These are phyloP conservation scores for Urocynchramus pylzowi DNA, from an alignment of 2,113 vertebrate species.

Conservation along the genomic window DNA sequence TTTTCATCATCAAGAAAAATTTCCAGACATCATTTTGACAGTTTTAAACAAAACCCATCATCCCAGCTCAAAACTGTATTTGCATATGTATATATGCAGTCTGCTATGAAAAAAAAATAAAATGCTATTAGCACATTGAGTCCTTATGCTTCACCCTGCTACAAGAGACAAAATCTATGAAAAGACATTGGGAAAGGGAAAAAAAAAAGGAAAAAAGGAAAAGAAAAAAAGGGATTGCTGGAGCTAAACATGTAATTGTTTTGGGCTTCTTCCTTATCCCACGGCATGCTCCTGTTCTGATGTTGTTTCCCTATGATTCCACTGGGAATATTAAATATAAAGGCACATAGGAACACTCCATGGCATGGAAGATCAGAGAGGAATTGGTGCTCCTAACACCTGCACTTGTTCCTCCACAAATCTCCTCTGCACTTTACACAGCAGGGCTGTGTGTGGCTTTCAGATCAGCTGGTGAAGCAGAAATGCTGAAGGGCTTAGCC, in stretches of 20 bases:
- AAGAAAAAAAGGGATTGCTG: not conserved
- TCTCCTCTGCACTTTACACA: not conserved
- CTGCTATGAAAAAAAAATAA: not conserved
- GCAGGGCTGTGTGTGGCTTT: not conserved
- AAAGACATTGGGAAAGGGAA: not conserved
- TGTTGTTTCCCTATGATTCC: not conserved
- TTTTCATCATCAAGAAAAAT: conserved; percentile 12
- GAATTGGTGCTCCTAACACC: not conserved
- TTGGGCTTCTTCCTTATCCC: not conserved
- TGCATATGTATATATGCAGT: not conserved
- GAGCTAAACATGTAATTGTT: not conserved
- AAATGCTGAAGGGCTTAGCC: not conserved
- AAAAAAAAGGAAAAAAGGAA: not conserved
- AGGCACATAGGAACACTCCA: not conserved
- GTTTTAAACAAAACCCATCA: conserved; percentile 35
- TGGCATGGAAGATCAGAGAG: not conserved
- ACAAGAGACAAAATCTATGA: not conserved
- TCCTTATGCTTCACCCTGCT: not conserved
- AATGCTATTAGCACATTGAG: not conserved
- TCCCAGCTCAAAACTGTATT: not conserved
- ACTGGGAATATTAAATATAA: not conserved
- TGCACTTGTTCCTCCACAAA: not conserved
- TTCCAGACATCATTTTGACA: conserved; percentile 36
- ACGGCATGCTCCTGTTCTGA: not conserved
- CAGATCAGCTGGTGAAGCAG: not conserved